Evolutionary conservation across 2,113 vertebrate genomes (phyloP).

Genomic region (Scatophagus argus): DNA sequence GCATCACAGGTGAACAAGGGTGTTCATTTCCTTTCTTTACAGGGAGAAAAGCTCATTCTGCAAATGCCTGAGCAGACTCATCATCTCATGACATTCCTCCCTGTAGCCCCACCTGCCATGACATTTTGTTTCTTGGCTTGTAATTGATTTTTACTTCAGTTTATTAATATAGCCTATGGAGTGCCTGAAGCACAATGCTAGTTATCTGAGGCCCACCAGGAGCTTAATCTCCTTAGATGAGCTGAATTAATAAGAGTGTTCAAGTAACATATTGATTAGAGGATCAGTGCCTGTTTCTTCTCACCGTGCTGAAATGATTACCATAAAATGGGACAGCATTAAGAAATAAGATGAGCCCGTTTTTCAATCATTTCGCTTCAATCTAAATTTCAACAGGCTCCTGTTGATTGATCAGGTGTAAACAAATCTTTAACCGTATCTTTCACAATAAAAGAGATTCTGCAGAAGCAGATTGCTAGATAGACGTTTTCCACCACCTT

Average conservation of each 20-base stretch:
- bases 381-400: conserved; percentile 35
- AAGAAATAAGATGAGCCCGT: conserved; percentile 29
- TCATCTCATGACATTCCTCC: conserved; percentile 51
- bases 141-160: conserved; percentile 81
- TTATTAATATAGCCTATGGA: conserved; percentile 71
- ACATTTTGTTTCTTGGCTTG: conserved; percentile 71
- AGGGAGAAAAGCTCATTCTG: conserved; percentile 22
- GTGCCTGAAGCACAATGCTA: conserved; percentile 53
- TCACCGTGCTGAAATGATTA: conserved; percentile 55
- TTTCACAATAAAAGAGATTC: conserved; percentile 4
- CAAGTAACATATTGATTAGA: conserved; percentile 74
- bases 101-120: conserved; percentile 43
- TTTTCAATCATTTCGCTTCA: conserved; percentile 51
- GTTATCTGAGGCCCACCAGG: conserved; percentile 72
- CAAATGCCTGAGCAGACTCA: conserved; percentile 26
- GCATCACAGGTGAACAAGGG: neutral
- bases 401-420: conserved; percentile 35
- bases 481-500: conserved; percentile 21
- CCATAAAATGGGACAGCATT: conserved; percentile 53
- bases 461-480: neutral
- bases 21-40: conserved; percentile 43
- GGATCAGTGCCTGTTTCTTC: conserved; percentile 70
- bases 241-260: conserved; percentile 71
- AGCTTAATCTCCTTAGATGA: conserved; percentile 71
- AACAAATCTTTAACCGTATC: conserved; percentile 6